These are phyloP conservation scores for Hydropsyche betteni DNA, from an alignment of 2,888 invertebrate genomes.

Conservation along the genomic window DNA sequence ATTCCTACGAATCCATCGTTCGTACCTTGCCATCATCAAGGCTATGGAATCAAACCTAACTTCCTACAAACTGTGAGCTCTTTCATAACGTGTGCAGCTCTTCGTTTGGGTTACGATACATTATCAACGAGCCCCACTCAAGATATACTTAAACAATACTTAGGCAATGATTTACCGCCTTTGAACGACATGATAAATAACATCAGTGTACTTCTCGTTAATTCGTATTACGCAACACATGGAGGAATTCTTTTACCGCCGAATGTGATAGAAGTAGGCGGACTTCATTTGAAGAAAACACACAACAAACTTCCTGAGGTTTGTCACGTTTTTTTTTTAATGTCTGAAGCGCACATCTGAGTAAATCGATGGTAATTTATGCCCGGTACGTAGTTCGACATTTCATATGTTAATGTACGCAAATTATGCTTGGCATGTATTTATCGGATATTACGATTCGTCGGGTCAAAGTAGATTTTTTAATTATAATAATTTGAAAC, in stretches of 20 bases:
- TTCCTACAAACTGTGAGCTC: conserved; percentile 62
- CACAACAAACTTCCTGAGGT: conserved; percentile 65
- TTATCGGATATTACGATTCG: too few species aligned
- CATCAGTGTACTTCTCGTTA: conserved; percentile 69
- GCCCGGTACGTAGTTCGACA: too few species aligned
- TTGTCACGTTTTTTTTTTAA: conserved; percentile 52
- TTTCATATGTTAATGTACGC: too few species aligned
- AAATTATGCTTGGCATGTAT: too few species aligned
- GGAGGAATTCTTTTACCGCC: conserved; percentile 68
- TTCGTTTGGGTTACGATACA: conserved; percentile 64
- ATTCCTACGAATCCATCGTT: conserved; percentile 67
- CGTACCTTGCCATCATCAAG: conserved; percentile 64
- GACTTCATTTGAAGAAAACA: conserved; percentile 66
- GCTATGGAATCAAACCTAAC: conserved; percentile 63
- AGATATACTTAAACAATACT: conserved; percentile 61
- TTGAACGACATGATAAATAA: conserved; percentile 67
- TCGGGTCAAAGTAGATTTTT: too few species aligned
- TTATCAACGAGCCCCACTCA: conserved; percentile 63
- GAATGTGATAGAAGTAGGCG: conserved; percentile 73
- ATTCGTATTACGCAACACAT: conserved; percentile 72
- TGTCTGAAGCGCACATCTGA: too few species aligned
- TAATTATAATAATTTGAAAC: too few species aligned
- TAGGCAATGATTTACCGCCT: conserved; percentile 66
- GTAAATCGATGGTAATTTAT: too few species aligned
- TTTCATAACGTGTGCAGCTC: conserved; percentile 60